Conservation (phyloP, 2,797 vertebrate species). For the Chiloscyllium punctatum region DNA sequence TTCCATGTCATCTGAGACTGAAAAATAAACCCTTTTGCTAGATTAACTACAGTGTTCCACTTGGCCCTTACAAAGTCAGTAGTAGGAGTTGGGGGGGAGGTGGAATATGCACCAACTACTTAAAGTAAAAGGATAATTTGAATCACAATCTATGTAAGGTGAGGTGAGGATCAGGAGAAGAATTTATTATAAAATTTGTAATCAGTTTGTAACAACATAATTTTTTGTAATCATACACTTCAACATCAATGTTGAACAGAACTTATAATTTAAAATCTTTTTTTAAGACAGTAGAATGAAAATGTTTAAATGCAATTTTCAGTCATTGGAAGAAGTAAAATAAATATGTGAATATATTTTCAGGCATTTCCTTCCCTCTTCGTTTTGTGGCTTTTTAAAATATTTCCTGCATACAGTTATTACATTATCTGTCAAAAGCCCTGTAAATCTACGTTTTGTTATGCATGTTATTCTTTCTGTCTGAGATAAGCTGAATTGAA, state of each 20-base stretch:
- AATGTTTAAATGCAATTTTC: conserved; percentile 1
- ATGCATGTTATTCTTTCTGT: background rate
- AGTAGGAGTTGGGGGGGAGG: too few species aligned
- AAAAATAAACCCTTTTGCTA: too few species aligned
- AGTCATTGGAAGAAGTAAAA: background rate
- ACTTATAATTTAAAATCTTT: background rate
- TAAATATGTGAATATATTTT: background rate
- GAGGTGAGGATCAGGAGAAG: too few species aligned
- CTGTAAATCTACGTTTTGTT: background rate
- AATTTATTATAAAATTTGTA: too few species aligned
- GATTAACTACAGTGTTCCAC: too few species aligned
- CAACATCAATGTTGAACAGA: background rate
- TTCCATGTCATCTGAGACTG: too few species aligned
- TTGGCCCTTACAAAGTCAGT: too few species aligned
- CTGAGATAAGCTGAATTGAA: conserved; percentile 9
- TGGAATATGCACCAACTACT: too few species aligned
- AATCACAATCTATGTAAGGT: too few species aligned
- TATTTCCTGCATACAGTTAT: background rate
- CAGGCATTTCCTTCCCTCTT: background rate
- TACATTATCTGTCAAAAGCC: background rate
- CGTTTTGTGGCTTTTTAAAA: background rate
- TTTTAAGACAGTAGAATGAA: too few species aligned
- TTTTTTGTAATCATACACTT: conserved; percentile 19
- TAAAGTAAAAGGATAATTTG: too few species aligned
- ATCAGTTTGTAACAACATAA: too few species aligned